Evolutionary conservation across 2,888 invertebrate genomes (phyloP).

Genomic region (Limnephilus rhombicus): DNA sequence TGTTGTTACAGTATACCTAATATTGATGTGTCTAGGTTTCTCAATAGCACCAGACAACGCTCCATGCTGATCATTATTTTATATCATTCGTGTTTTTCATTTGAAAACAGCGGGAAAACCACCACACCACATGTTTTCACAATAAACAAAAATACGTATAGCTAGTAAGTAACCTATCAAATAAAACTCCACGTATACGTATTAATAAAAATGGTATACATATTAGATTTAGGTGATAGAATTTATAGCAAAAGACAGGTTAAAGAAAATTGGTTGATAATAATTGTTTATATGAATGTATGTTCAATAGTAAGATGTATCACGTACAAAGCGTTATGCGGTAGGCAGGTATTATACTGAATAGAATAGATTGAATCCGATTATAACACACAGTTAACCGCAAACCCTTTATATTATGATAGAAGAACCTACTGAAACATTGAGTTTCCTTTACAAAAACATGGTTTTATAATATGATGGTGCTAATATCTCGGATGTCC

Average conservation of each 20-base stretch:
- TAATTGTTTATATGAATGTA: no score
- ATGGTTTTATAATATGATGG: not conserved
- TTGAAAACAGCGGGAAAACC: not conserved
- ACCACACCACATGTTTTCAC: not conserved
- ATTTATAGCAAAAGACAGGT: not conserved
- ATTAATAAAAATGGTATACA: no score
- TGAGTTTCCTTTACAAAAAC: not conserved
- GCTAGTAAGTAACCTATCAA: not conserved
- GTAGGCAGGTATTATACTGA: not conserved
- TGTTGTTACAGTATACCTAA: not conserved
- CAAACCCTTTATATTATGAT: not conserved
- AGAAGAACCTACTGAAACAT: not conserved
- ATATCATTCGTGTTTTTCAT: not conserved
- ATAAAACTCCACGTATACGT: not conserved
- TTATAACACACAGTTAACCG: not conserved
- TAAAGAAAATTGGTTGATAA: not conserved
- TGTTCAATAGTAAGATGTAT: not conserved
- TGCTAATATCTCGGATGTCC: not conserved
- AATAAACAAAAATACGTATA: not conserved
- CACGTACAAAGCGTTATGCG: not conserved
- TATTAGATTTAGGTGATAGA: not conserved
- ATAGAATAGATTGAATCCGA: not conserved
- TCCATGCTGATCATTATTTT: not conserved
- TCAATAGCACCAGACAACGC: not conserved
- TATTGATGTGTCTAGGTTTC: not conserved